A percentile compares a stretch with the other conserved stretches of the same genome.
These are phyloP conservation scores for Heteromormyrus szaboi DNA, from an alignment of 2,797 vertebrate genomes.

Conservation along the genomic window DNA sequence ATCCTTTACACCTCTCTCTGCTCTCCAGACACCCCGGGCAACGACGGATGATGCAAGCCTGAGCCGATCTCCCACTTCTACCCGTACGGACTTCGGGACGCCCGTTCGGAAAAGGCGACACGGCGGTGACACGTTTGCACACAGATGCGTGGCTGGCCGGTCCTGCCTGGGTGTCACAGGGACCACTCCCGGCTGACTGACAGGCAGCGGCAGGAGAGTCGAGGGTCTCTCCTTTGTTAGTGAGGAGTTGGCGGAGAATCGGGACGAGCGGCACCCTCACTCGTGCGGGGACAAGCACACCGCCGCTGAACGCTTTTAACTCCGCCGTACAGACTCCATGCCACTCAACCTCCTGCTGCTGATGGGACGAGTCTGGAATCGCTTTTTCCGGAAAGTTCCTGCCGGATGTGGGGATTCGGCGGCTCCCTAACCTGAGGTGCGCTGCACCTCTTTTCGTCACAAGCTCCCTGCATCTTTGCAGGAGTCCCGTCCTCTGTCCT, in stretches of 20 bases:
- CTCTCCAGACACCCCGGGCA: not conserved
- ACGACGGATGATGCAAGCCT: not conserved
- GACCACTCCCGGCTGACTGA: not conserved
- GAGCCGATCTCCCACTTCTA: not conserved
- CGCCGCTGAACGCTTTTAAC: not conserved
- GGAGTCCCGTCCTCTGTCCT: not conserved
- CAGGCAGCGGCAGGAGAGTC: not conserved
- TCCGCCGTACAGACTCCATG: not conserved
- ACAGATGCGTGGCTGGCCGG: not conserved
- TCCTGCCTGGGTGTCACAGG: not conserved
- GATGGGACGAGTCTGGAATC: constrained; percentile 40
- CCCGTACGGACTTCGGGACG: not conserved
- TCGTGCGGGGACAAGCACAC: not conserved
- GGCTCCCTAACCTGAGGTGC: constrained; percentile 17
- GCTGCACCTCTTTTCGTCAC: constrained; percentile 23
- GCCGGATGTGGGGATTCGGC: not conserved
- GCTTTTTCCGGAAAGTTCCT: not conserved
- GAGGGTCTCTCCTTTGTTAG: not conserved
- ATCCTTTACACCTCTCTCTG: not conserved
- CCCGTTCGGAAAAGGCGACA: not conserved
- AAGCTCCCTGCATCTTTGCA: not conserved
- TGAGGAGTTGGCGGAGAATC: not conserved
- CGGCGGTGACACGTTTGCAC: not conserved
- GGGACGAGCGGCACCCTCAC: not conserved
- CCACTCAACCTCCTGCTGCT: not conserved